Percentiles rank a stretch among this genome's conserved stretches.
phyloP scores from a whole-genome alignment of 1,140 invertebrate species.

The Vanessa tameamea region DNA sequence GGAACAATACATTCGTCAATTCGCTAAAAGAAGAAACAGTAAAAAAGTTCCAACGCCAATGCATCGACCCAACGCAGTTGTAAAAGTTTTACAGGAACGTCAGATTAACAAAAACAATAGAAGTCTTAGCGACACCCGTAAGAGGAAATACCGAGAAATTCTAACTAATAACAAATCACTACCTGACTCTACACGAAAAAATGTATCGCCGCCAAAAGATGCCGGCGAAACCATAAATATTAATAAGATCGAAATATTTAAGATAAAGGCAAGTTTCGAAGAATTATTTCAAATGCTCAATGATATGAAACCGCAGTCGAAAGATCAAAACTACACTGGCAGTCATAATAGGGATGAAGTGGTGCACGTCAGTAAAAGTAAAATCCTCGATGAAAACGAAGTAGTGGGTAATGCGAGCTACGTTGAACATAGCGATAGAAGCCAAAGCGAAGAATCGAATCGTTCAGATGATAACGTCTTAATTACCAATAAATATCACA shows the following conservation, averaged over 20 bases:
- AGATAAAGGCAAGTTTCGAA: conserved; percentile 50
- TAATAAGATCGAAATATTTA: conserved; percentile 42
- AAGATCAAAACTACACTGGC: conserved; percentile 2
- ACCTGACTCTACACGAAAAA: conserved; percentile 51
- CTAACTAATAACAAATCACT: conserved; percentile 40
- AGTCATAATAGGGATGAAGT: conserved; percentile 22
- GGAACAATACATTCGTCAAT: conserved; percentile 41
- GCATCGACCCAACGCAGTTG: conserved; percentile 50
- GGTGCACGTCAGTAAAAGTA: not conserved
- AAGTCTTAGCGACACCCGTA: conserved; percentile 36
- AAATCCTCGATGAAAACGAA: not conserved
- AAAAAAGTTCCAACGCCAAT: conserved; percentile 47
- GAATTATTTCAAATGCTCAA: conserved; percentile 50
- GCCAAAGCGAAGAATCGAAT: conserved; percentile 52
- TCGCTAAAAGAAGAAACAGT: conserved; percentile 43
- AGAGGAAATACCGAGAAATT: conserved; percentile 42
- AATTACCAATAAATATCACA: conserved; percentile 61
- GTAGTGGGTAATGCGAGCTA: not conserved
- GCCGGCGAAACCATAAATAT: conserved; percentile 25
- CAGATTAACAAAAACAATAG: conserved; percentile 39
- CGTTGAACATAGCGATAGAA: conserved; percentile 40
- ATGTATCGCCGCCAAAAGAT: conserved; percentile 39
- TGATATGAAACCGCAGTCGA: conserved; percentile 38
- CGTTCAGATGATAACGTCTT: conserved; percentile 61
- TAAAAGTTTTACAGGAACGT: conserved; percentile 47